A percentile compares a stretch with the other conserved stretches of the same genome.
These are phyloP conservation scores for Eumeta japonica DNA, from an alignment of 1,140 invertebrate genomes.

Conservation along the genomic window DNA sequence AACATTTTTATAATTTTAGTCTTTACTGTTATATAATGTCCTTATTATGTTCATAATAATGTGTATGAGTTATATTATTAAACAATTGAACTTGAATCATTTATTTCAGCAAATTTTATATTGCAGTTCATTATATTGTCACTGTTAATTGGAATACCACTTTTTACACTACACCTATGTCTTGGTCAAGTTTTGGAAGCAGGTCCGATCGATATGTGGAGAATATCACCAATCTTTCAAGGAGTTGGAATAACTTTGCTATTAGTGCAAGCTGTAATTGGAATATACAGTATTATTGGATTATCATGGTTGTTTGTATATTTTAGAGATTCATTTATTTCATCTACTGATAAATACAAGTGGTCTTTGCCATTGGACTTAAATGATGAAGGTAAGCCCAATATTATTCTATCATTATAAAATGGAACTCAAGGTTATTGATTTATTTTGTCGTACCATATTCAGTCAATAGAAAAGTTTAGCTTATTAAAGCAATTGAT, in stretches of 20 bases:
- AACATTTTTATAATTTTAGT: too few species aligned
- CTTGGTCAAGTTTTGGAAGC: conserved; percentile 82
- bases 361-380: conserved; percentile 75
- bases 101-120: conserved; percentile 77
- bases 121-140: conserved; percentile 86
- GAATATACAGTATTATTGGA: conserved; percentile 83
- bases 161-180: conserved; percentile 81
- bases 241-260: conserved; percentile 83
- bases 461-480: not conserved
- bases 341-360: conserved; percentile 73
- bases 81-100: too few species aligned
- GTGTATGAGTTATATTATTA: too few species aligned
- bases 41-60: too few species aligned
- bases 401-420: conserved; percentile 8
- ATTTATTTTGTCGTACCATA: not conserved
- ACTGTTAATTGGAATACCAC: conserved; percentile 78
- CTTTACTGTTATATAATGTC: too few species aligned
- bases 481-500: not conserved
- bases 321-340: conserved; percentile 84
- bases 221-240: conserved; percentile 86
- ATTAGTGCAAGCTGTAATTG: conserved; percentile 75
- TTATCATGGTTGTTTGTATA: conserved; percentile 89
- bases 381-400: conserved; percentile 63
- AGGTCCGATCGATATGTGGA: conserved; percentile 89
- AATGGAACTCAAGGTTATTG: not conserved